These are phyloP conservation scores for Cantharis rufa DNA, from an alignment of 2,888 invertebrate genomes.

Conservation along the genomic window DNA sequence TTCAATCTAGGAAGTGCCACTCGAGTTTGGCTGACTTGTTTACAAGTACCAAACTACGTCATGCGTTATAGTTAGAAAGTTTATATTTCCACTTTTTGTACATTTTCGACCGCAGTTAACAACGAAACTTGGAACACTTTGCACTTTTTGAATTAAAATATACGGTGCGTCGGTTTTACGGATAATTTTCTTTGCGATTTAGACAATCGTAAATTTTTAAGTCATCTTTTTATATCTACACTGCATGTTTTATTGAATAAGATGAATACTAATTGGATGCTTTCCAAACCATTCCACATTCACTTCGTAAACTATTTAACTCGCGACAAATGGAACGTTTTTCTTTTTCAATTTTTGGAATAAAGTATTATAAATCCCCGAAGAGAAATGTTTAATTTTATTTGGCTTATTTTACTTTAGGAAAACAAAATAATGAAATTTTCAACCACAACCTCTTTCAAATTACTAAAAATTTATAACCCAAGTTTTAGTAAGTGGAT, in stretches of 20 bases:
- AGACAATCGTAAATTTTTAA: not conserved
- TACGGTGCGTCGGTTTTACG: constrained; percentile 1
- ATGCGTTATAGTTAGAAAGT: constrained; percentile 26
- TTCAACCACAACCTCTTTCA: not conserved
- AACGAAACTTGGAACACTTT: constrained; percentile 2
- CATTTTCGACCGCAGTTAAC: constrained; percentile 10
- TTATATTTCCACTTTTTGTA: constrained; percentile 6
- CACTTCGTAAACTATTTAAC: not conserved
- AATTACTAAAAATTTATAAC: constrained; percentile 8
- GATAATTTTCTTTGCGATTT: not conserved
- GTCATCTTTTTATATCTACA: not conserved
- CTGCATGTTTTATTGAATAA: not conserved
- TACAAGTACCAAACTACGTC: constrained; percentile 31
- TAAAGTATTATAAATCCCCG: not conserved
- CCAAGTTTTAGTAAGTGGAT: constrained; percentile 8
- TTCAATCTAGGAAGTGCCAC: constrained; percentile 44
- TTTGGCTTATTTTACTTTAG: not conserved
- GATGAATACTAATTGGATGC: not conserved
- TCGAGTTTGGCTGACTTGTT: constrained; percentile 43
- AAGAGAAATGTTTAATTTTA: not conserved
- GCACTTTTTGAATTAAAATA: constrained; percentile 10
- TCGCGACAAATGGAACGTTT: not conserved
- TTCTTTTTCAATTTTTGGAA: not conserved
- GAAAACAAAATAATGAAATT: constrained; percentile 1
- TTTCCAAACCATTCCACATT: not conserved